Evolutionary conservation across 1,140 invertebrate genomes (phyloP).

Genomic region (Centruroides sculpturatus): DNA sequence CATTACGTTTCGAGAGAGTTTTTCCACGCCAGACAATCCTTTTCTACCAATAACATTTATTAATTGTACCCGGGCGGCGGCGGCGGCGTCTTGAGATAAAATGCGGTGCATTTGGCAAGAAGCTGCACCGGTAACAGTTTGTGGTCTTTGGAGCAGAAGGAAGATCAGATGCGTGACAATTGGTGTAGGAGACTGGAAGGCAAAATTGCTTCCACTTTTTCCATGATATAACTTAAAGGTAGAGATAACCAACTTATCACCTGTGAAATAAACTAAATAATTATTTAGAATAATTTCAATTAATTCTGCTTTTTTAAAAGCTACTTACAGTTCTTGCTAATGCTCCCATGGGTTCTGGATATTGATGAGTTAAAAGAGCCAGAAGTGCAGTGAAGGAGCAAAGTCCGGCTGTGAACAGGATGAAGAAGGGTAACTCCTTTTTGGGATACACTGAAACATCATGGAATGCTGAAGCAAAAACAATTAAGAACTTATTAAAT

Average conservation of each 20-base stretch:
- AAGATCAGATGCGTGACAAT: conserved; percentile 56
- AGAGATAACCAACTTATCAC: conserved; percentile 64
- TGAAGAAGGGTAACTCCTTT: conserved; percentile 89
- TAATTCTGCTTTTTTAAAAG: not conserved
- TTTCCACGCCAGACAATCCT: no score
- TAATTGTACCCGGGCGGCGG: no score
- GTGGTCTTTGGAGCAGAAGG: no score
- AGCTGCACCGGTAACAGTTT: no score
- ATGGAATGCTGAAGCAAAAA: conserved; percentile 54
- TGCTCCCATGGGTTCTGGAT: conserved; percentile 81
- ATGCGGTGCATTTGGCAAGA: no score
- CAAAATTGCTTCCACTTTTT: conserved; percentile 66
- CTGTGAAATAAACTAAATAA: conserved; percentile 23
- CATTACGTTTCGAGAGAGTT: no score
- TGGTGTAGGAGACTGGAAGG: conserved; percentile 69
- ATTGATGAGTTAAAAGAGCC: conserved; percentile 82
- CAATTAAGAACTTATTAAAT: not conserved
- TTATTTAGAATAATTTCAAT: not conserved
- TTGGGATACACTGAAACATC: conserved; percentile 93
- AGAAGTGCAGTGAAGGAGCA: conserved; percentile 91
- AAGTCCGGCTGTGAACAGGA: conserved; percentile 80
- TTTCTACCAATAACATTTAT: no score
- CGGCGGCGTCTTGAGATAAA: no score
- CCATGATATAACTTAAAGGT: conserved; percentile 65
- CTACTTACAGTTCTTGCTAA: conserved; percentile 54